Evolutionary conservation across 2,888 invertebrate species (phyloP), one percentile per base, ranked within the genome.

Genomic region (Polietes domitor): DNA sequence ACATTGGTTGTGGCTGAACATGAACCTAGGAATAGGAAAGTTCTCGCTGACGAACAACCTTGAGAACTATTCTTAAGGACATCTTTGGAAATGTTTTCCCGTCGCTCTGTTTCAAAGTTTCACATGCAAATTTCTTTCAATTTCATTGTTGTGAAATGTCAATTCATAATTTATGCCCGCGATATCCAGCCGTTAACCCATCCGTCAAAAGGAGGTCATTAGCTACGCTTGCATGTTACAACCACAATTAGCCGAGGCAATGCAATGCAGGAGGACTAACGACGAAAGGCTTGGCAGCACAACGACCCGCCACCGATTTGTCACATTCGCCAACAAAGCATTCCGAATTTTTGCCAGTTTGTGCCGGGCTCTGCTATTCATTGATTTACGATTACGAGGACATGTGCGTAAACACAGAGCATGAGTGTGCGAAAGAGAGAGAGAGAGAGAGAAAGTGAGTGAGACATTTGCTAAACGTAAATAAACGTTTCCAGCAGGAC

Each of bases 351-450:
- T 37, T 73, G 19, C 15, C 55, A 32, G 24, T 47, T 71, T 28
- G n/a, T 63, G 17, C n/a, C n/a, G n/a, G n/a, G n/a, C n/a, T n/a
- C 2, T 55, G 0, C 26, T 21, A 77, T 79, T 73, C 72, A 84
- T 81, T 84, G 81, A 79, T 84, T 81, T 84, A 75, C 77, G 47
- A 75, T 76, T 74, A 41, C n/a, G n/a, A n/a, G n/a, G n/a, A n/a
- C n/a, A n/a, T 41, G 4, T 10, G 5, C 19, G 2, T 53, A 10
- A 15, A n/a, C 47, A 1, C 32, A 72, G 71, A 19, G 32, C 68
- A 19, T 68, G 65, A 19, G 37, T 19, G 17, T 65, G 41, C 17
- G 37, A 41, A 41, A 12, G 41, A 12, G 41, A 2, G 41, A 32
- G 32, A 32, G 32, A 6, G 12, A 15, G 19, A 21, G 21, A n/a